Percentiles rank a stretch among this genome's conserved stretches.
phyloP scores from a whole-genome alignment of 2,797 vertebrate species.

The Alosa sapidissima region DNA sequence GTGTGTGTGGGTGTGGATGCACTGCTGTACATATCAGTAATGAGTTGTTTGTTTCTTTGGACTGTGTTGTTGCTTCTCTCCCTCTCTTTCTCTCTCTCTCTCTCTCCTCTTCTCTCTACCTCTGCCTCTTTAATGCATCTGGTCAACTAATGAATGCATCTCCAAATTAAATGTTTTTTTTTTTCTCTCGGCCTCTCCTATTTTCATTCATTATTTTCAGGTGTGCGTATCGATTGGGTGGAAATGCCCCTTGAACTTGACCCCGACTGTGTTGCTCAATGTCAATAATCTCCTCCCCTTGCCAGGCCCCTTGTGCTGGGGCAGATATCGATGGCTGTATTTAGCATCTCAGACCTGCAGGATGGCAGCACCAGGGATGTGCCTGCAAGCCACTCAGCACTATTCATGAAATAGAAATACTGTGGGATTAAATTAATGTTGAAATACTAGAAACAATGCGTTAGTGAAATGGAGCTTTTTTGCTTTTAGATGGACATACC shows the following conservation, averaged over 20 bases:
- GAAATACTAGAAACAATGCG: background rate
- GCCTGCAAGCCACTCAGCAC: conserved; percentile 10
- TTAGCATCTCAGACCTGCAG: conserved; percentile 45
- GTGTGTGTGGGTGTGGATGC: conserved; percentile 13
- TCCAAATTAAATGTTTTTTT: conserved; percentile 60
- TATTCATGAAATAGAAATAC: background rate
- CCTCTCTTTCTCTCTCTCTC: conserved; percentile 37
- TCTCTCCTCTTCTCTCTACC: conserved; percentile 24
- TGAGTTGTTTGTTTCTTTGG: conserved; percentile 55
- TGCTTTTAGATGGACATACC: too few species aligned
- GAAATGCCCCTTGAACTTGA: conserved; percentile 60
- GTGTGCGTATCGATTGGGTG: conserved; percentile 57
- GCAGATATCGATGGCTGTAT: conserved; percentile 49
- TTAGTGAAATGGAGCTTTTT: background rate
- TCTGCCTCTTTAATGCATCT: conserved; percentile 49
- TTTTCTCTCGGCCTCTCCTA: background rate
- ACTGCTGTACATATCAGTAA: conserved; percentile 50
- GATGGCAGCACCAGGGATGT: conserved; percentile 45
- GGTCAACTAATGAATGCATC: conserved; percentile 61
- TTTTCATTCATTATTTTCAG: conserved; percentile 50
- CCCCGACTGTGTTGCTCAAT: conserved; percentile 56
- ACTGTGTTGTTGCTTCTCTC: conserved; percentile 39
- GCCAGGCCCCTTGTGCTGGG: conserved; percentile 33
- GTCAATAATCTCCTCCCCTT: conserved; percentile 56
- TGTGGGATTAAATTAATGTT: background rate